Evolutionary conservation across 2,113 vertebrate genomes (phyloP).

Genomic region (Mormyrus iriodes): DNA sequence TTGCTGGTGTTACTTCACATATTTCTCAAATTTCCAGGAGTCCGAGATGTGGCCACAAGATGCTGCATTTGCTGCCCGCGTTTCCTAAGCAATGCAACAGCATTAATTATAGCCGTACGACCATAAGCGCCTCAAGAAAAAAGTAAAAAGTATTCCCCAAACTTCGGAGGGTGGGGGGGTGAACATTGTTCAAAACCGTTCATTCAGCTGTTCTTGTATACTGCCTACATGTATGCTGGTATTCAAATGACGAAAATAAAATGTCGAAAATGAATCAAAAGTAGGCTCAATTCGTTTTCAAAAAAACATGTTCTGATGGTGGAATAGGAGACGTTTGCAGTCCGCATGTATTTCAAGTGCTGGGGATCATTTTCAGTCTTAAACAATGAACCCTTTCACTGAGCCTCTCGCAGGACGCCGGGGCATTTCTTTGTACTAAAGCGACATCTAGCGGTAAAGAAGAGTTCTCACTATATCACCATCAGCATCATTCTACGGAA

Average conservation of each 20-base stretch:
- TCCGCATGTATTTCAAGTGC: background rate
- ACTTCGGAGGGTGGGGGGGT: background rate
- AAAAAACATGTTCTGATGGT: background rate
- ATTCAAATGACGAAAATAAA: background rate
- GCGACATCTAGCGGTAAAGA: background rate
- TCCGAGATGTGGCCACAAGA: background rate
- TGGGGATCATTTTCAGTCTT: background rate
- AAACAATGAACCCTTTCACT: background rate
- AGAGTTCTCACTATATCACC: background rate
- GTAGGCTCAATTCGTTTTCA: background rate
- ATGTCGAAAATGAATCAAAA: background rate
- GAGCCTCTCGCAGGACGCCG: background rate
- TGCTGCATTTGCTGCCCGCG: background rate
- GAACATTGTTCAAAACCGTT: background rate
- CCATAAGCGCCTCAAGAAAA: background rate
- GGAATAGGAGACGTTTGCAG: background rate
- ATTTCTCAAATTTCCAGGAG: conserved; percentile 4
- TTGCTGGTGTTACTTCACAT: background rate
- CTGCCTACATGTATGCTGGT: background rate
- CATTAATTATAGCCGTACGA: background rate
- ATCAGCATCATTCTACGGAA: background rate
- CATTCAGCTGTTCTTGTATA: background rate
- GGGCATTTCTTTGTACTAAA: background rate
- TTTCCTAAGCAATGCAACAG: background rate
- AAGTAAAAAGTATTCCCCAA: background rate